Base-by-base conservation (phyloP, 2,888 invertebrate species). In the Sclerodermus sp. region DNA sequence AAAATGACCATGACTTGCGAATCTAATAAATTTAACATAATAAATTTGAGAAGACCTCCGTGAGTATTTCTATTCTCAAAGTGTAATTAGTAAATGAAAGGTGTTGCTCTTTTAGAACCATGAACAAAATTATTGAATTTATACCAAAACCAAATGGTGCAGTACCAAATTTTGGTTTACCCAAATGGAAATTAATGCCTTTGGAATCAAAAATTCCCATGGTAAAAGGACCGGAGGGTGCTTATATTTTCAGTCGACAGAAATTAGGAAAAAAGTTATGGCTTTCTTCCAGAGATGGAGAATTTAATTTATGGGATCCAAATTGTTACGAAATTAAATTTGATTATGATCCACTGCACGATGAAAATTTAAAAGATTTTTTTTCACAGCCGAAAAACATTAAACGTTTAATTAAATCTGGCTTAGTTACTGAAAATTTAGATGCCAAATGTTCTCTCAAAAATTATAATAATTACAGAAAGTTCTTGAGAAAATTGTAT, bases 191-290 rank as follows among this genome's bases (percentile, higher is more conserved):
- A 32, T 53, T 54, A 1, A 63, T 80, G 62, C 74, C 80, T 0
- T 53, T 81, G 47, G 80, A 80, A 45, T 66, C 74, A 9, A 81
- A 81, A 60, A 73, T 82, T 18, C 81, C 82, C 0, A 66, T 79
- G 67, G 62, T 80, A 38, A 75, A 76, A 2, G 76, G 71, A 34
- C 79, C 79, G 3, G 64, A 73, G 30, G 75, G 68, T 6, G 68
- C 71, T 1, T 73, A 79, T 47, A 65, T 71, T 49, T 71, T 80
- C 13, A 67, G 74, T 9, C 76, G 82, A n/a, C 70, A 73, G 13
- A 77, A 79, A 55, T 56, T 81, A n/a, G 79, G 80, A 6, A 56
- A 61, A 44, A 58, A 57, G 40, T 49, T 76, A 9, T 70, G 66
- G 61, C 45, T 52, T 1, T 43, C 47, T 6, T 49, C 62, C 1